Evolutionary conservation across 2,797 vertebrate genomes (phyloP).

Genomic region (Lophotriccus pileatus): DNA sequence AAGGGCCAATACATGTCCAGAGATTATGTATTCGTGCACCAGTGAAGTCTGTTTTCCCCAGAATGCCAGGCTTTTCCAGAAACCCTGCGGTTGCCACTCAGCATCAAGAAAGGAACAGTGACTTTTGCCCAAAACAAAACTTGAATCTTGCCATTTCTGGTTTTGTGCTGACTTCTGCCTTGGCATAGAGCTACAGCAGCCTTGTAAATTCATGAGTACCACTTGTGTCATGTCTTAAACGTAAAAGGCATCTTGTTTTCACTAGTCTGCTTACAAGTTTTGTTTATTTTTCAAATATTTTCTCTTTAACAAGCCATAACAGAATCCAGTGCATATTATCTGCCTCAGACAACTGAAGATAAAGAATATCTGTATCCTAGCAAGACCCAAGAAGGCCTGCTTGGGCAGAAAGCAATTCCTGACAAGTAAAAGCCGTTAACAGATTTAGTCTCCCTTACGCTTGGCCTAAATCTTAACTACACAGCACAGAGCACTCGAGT

Average conservation of each 20-base stretch:
- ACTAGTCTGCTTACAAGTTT: not conserved
- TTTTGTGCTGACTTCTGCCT: not conserved
- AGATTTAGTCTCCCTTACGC: not conserved
- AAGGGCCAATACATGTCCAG: not conserved
- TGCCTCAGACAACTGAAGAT: not conserved
- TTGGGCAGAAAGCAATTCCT: slow-evolving; percentile 13
- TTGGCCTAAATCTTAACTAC: not conserved
- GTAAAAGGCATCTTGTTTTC: slow-evolving; percentile 24
- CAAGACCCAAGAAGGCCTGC: not conserved
- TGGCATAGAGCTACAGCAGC: not conserved
- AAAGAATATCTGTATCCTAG: not conserved
- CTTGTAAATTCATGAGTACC: not conserved
- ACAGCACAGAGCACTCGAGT: not conserved
- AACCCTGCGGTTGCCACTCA: not conserved
- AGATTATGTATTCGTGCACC: not conserved
- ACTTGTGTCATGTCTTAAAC: not conserved
- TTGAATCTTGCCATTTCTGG: not conserved
- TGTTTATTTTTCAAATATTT: slow-evolving; percentile 53
- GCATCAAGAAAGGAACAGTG: not conserved
- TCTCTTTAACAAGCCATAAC: slow-evolving; percentile 37
- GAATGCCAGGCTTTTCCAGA: not conserved
- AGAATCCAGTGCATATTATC: not conserved
- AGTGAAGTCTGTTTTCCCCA: not conserved
- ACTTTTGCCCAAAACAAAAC: not conserved
- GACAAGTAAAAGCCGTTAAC: not conserved